These are phyloP conservation scores for Plecturocebus donacophilus DNA, from an alignment of 2,113 vertebrate species.

Conservation along the genomic window DNA sequence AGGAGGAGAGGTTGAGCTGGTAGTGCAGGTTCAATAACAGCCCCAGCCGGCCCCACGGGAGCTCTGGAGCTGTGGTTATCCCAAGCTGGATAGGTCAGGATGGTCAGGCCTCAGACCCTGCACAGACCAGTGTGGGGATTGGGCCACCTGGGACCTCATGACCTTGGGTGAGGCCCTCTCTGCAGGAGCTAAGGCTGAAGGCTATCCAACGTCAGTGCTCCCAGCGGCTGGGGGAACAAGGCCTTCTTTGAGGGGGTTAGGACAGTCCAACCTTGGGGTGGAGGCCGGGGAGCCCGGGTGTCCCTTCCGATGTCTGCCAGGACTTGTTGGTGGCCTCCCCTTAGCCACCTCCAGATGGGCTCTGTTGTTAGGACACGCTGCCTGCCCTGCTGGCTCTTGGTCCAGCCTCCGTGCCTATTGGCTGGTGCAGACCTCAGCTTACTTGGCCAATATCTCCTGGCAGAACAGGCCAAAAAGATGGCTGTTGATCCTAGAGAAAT, in stretches of 20 bases:
- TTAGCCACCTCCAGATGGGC: background rate
- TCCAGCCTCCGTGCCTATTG: background rate
- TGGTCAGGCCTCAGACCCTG: too few relatives aligned
- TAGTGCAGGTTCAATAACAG: background rate
- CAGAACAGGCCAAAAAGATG: background rate
- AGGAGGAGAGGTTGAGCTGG: background rate
- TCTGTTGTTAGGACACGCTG: background rate
- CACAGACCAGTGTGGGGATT: background rate
- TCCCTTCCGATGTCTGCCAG: background rate
- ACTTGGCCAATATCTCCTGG: background rate
- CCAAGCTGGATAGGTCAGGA: background rate
- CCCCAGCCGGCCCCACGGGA: background rate
- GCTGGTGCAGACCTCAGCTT: background rate
- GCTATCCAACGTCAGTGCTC: accelerated
- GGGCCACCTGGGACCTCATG: background rate
- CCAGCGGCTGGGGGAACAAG: background rate
- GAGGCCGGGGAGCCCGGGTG: background rate
- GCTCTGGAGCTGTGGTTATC: background rate
- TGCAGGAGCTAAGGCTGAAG: background rate
- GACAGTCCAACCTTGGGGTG: background rate
- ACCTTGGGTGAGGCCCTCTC: background rate
- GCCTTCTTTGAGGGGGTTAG: background rate
- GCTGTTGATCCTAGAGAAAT: background rate
- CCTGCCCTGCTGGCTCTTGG: background rate
- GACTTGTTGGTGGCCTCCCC: background rate